Base-by-base conservation (phyloP, 2,888 invertebrate species). In the Diarsia rubi region DNA sequence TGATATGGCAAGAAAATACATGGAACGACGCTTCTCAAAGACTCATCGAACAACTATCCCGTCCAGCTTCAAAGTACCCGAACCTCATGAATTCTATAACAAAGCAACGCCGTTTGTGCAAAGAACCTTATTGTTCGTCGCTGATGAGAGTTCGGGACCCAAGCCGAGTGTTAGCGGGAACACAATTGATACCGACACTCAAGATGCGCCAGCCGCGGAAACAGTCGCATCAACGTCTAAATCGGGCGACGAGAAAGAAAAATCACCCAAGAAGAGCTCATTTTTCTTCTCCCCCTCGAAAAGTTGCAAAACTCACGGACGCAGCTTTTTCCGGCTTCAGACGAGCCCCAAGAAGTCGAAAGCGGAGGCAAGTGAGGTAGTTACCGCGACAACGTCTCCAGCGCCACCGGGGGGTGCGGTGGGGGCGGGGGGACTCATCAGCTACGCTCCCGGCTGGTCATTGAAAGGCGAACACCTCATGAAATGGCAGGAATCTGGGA, bases 381-480 rank as follows among this genome's bases (percentile, higher is more conserved):
- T 90, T 84, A 87, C 91, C 79, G 88, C 75, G 49, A 59, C 73
- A 73, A 65, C 86, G 64, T 89, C 89, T 78, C 88, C 88, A 73
- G 87, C 81, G 63, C 90, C 87, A 4, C 70, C 90, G 73, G 93
- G 92, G 75, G 90, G 90, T 19, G 93, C 91, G 44, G 81, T 92
- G 91, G 78, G 89, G 62, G 87, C 90, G 79, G 93, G 90, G 77
- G 93, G 97, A 27, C 97, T 97, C 81, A 97, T 97, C 93, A 97
- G 97, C 92, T 97, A 97, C 89, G 97, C 97, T 75, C 97, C 97
- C 49, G 97, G 97, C 75, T 97, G 97, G 97, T 97, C 97, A 71
- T 93, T 97, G 84, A 97, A 97, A 88, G 97, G 97, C 54, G 97
- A 97, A 88, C 97, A 97, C 89, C 97, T 97, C 76, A 97, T 97